Percentiles rank a stretch among this genome's conserved stretches.
These are phyloP conservation scores for Tarsius wallacei DNA, from an alignment of 2,797 vertebrate species.

Conservation along the genomic window DNA sequence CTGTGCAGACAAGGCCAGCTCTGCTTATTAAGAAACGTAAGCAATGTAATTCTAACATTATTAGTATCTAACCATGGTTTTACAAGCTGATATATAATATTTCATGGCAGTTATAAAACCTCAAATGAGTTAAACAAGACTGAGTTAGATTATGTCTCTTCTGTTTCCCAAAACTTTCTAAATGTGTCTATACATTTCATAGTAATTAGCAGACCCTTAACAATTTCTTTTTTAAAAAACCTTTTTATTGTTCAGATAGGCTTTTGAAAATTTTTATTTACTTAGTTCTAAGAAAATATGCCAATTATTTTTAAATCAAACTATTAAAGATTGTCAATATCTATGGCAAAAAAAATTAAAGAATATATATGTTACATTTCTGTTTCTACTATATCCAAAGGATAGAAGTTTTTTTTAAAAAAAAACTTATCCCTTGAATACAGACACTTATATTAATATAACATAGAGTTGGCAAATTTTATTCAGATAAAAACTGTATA, in stretches of 20 bases:
- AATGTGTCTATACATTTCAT: background rate
- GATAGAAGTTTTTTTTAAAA: background rate
- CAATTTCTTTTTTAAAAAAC: conserved; percentile 27
- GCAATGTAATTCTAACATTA: conserved; percentile 10
- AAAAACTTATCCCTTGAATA: background rate
- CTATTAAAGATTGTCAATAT: conserved; percentile 14
- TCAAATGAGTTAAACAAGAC: conserved; percentile 19
- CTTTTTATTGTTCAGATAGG: conserved; percentile 10
- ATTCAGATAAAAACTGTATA: conserved; percentile 31
- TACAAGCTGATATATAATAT: conserved; percentile 1
- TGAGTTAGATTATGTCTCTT: conserved; percentile 21
- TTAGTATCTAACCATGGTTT: conserved; percentile 12
- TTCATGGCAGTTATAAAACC: background rate
- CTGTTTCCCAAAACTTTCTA: conserved; percentile 52
- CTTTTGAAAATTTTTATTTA: conserved; percentile 36
- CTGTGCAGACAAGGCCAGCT: background rate
- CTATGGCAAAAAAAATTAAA: background rate
- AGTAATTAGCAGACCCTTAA: conserved; percentile 25
- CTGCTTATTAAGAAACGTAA: conserved; percentile 22
- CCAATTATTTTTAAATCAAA: conserved; percentile 46
- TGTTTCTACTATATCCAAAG: conserved; percentile 35
- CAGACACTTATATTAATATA: background rate
- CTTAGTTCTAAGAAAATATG: conserved; percentile 40
- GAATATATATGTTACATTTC: background rate
- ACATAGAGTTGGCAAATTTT: conserved; percentile 28